These are phyloP conservation scores for Syndactyla subalaris DNA, from an alignment of 2,797 vertebrate genomes.

Conservation along the genomic window DNA sequence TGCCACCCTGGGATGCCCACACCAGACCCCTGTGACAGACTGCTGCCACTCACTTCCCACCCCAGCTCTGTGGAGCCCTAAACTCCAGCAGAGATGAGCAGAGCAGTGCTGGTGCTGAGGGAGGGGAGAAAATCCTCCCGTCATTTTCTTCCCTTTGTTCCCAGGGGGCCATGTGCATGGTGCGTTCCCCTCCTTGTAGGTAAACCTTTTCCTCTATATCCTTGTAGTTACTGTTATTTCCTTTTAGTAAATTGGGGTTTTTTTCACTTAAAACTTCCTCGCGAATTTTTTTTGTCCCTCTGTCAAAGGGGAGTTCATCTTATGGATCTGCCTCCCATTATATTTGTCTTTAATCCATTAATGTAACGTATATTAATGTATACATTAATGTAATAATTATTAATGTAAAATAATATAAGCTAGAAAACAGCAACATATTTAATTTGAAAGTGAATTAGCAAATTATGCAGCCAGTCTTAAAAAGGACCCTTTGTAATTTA, in stretches of 20 bases:
- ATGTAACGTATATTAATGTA: not conserved
- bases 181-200: not conserved
- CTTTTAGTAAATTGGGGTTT: not conserved
- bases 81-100: not conserved
- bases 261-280: not conserved
- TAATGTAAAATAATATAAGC: not conserved
- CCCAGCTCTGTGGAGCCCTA: not conserved
- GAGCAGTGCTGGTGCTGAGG: not conserved
- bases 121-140: not conserved
- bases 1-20: too few species aligned
- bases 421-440: not conserved
- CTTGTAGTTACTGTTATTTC: not conserved
- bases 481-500: not conserved
- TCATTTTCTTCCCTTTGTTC: not conserved
- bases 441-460: not conserved
- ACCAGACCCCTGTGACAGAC: not conserved
- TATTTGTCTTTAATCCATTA: not conserved
- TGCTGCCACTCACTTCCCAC: not conserved
- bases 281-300: not conserved
- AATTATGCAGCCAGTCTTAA: not conserved
- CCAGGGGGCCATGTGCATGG: too few species aligned
- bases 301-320: not conserved
- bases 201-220: not conserved
- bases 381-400: too few species aligned
- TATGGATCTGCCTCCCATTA: not conserved